Conservation (phyloP, 2,888 invertebrate species). For the Microctonus brassicae region DNA sequence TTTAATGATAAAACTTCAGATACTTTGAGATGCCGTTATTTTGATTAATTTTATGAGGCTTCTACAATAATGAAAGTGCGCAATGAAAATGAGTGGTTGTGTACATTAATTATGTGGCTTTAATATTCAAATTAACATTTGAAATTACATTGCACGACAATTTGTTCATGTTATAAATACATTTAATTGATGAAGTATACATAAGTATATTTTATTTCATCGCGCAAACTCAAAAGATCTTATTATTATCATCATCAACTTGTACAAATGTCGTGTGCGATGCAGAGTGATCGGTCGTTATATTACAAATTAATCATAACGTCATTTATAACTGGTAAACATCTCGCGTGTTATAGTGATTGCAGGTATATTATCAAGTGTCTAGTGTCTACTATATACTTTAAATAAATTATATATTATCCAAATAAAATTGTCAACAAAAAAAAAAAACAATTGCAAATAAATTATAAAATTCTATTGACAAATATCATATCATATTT, state of each 20-base stretch:
- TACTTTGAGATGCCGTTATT: neutral
- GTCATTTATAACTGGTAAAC: conserved; percentile 13
- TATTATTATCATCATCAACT: conserved; percentile 2
- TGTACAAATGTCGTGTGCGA: neutral
- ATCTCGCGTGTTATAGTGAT: conserved; percentile 18
- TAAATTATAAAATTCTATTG: neutral
- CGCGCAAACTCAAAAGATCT: conserved; percentile 6
- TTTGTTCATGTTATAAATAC: neutral
- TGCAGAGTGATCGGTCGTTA: conserved; percentile 28
- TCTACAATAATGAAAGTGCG: conserved; percentile 22
- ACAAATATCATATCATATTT: neutral
- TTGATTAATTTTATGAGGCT: conserved; percentile 23
- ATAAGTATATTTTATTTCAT: neutral
- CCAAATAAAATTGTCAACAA: neutral
- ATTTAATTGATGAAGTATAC: neutral
- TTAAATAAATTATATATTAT: neutral
- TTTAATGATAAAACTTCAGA: conserved; percentile 14
- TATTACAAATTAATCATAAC: conserved; percentile 23
- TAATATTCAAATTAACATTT: conserved; percentile 6
- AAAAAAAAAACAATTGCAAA: neutral
- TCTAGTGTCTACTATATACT: conserved; percentile 16
- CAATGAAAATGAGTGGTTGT: conserved; percentile 34
- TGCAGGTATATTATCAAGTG: conserved; percentile 14
- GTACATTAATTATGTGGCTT: conserved; percentile 14
- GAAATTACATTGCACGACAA: neutral